Evolutionary conservation across 2,888 invertebrate species (phyloP).

Genomic region (Limenitis camilla): DNA sequence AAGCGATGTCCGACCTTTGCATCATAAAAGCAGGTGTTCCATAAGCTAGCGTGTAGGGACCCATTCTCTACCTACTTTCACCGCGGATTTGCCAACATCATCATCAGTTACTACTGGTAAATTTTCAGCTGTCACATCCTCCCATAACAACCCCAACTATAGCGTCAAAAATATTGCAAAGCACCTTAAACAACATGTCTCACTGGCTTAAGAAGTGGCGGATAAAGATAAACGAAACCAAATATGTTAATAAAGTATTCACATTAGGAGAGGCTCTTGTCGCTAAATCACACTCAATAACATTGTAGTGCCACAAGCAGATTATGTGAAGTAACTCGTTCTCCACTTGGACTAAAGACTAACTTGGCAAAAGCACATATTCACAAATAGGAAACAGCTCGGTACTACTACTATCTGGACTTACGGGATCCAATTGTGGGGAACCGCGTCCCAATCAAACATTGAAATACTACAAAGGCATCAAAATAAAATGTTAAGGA

Average conservation of each 20-base stretch:
- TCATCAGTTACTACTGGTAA: too few species aligned
- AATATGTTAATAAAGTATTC: slow-evolving; percentile 9
- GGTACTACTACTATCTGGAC: slow-evolving; percentile 5
- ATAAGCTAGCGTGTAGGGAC: too few species aligned
- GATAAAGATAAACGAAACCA: slow-evolving; percentile 21
- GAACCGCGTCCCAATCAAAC: slow-evolving; percentile 6
- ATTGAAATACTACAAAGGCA: slow-evolving; percentile 4
- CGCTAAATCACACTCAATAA: too few species aligned
- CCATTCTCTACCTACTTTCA: too few species aligned
- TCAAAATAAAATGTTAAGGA: slow-evolving; percentile 13
- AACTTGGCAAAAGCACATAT: slow-evolving; percentile 4
- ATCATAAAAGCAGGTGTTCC: too few species aligned
- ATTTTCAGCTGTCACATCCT: too few species aligned
- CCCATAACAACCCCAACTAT: slow-evolving; percentile 12
- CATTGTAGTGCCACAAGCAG: too few species aligned
- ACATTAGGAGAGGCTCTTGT: too few species aligned
- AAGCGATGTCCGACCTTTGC: too few species aligned
- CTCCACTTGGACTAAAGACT: slow-evolving; percentile 1
- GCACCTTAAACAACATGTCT: slow-evolving; percentile 10
- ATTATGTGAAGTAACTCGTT: slow-evolving; percentile 7
- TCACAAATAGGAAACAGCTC: slow-evolving; percentile 2
- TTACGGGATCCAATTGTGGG: slow-evolving; percentile 17
- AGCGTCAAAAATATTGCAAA: slow-evolving; percentile 16
- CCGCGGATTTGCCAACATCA: too few species aligned
- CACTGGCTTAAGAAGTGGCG: slow-evolving; percentile 20